These are phyloP conservation scores for Sceloporus tristichus DNA, from an alignment of 2,113 vertebrate species.

Conservation along the genomic window DNA sequence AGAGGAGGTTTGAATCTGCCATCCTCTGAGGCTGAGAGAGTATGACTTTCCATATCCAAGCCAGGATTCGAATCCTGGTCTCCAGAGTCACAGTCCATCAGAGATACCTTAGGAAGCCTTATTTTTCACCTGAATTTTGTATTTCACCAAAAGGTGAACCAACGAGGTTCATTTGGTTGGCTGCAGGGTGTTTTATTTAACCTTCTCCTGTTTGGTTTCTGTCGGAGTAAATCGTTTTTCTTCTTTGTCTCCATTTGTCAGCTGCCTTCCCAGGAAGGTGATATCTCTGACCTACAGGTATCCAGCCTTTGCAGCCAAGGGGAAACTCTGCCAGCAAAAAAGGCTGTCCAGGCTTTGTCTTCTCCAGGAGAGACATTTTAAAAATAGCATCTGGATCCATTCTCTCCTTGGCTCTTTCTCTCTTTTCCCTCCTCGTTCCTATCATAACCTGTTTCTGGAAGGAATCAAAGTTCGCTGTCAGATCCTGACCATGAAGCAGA, in stretches of 20 bases:
- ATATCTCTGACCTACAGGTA: slow-evolving; percentile 17
- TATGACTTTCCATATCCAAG: too few relatives aligned
- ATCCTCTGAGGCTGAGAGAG: too few relatives aligned
- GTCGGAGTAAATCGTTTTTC: too few relatives aligned
- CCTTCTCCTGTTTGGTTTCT: too few relatives aligned
- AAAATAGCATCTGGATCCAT: neutral
- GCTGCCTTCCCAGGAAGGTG: neutral
- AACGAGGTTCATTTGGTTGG: too few relatives aligned
- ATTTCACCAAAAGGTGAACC: too few relatives aligned
- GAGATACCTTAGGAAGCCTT: too few relatives aligned
- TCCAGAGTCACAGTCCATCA: too few relatives aligned
- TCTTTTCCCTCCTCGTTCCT: neutral
- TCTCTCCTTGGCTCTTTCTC: neutral
- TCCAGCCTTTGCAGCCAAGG: neutral
- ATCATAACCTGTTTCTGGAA: neutral
- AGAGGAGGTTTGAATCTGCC: too few relatives aligned
- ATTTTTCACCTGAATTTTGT: neutral
- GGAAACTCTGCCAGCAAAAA: neutral
- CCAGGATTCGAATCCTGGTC: too few relatives aligned
- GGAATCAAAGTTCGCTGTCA: slow-evolving; percentile 26
- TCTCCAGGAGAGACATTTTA: neutral
- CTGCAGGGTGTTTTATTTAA: too few relatives aligned
- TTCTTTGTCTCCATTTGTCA: neutral
- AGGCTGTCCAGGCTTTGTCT: neutral
- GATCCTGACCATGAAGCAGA: slow-evolving; percentile 54